Conservation (phyloP, 2,113 vertebrate species). For the Ariopsis seemanni region DNA sequence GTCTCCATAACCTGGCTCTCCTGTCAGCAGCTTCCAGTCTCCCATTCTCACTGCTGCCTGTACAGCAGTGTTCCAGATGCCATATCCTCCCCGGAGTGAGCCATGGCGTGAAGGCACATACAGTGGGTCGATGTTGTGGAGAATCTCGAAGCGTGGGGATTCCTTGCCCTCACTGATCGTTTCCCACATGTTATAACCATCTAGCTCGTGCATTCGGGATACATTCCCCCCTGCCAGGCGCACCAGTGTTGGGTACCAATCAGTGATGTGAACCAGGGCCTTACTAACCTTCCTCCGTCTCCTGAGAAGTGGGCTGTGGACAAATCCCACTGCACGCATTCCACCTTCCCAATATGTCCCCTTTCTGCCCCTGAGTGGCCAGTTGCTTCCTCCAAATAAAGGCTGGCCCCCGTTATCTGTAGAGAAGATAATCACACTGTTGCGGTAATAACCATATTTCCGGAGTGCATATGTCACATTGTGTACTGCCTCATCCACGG, state of each 20-base stretch:
- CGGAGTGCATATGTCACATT: constrained; percentile 94
- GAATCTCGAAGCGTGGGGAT: constrained; percentile 87
- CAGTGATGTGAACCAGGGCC: constrained; percentile 90
- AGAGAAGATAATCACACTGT: constrained; percentile 91
- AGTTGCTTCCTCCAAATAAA: constrained; percentile 92
- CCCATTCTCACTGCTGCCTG: constrained; percentile 91
- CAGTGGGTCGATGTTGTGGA: constrained; percentile 95
- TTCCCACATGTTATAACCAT: constrained; percentile 89
- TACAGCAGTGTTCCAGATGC: constrained; percentile 92
- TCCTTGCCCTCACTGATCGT: constrained; percentile 89
- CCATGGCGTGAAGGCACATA: constrained; percentile 86
- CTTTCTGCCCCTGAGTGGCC: constrained; percentile 94
- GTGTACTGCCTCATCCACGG: constrained; percentile 90
- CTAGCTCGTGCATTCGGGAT: constrained; percentile 76
- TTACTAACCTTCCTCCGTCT: constrained; percentile 82
- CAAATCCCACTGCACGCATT: constrained; percentile 88
- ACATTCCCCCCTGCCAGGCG: constrained; percentile 83
- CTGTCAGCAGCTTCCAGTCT: constrained; percentile 95
- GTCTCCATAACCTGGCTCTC: constrained; percentile 91
- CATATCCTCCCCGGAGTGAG: constrained; percentile 83
- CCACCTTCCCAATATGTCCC: constrained; percentile 98
- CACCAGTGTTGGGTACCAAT: constrained; percentile 96
- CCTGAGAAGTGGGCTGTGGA: constrained; percentile 92
- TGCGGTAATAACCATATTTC: constrained; percentile 92
- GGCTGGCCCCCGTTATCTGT: constrained; percentile 95